Evolutionary conservation across 2,797 vertebrate genomes (phyloP).

Genomic region (Craterocephalus amniculus): DNA sequence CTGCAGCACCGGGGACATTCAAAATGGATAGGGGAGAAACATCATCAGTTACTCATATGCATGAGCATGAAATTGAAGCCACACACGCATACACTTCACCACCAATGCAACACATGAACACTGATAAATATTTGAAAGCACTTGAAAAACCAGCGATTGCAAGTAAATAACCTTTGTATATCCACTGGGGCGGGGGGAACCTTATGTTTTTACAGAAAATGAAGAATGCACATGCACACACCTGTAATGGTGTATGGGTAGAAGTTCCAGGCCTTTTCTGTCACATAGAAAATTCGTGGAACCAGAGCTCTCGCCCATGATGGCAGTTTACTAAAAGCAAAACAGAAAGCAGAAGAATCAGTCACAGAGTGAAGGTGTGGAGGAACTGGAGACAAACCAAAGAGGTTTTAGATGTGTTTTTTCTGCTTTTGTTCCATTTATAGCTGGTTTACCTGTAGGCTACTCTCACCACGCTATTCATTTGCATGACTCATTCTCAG

Average conservation of each 20-base stretch:
- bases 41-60: constrained; percentile 63
- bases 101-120: constrained; percentile 31
- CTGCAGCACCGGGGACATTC: constrained; percentile 71
- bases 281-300: constrained; percentile 86
- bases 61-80: constrained; percentile 38
- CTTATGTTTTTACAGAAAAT: constrained; percentile 46
- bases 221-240: constrained; percentile 15
- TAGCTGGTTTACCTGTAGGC: constrained; percentile 68
- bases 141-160: constrained; percentile 49
- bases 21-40: constrained; percentile 53
- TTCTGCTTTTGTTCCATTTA: constrained; percentile 60
- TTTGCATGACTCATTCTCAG: constrained; percentile 69
- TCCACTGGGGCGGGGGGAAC: constrained; percentile 39
- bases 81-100: constrained; percentile 22
- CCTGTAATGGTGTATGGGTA: constrained; percentile 88
- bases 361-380: constrained; percentile 11
- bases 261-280: constrained; percentile 89
- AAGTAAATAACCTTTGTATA: constrained; percentile 54
- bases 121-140: constrained; percentile 59
- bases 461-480: constrained; percentile 45
- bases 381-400: constrained; percentile 39
- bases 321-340: constrained; percentile 82
- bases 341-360: constrained; percentile 22
- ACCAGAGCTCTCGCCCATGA: constrained; percentile 82
- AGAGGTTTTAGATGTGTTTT: constrained; percentile 43